Evolutionary conservation across 2,797 vertebrate species (phyloP), one percentile per base, ranked within the genome.

Genomic region (Strix occidentalis): DNA sequence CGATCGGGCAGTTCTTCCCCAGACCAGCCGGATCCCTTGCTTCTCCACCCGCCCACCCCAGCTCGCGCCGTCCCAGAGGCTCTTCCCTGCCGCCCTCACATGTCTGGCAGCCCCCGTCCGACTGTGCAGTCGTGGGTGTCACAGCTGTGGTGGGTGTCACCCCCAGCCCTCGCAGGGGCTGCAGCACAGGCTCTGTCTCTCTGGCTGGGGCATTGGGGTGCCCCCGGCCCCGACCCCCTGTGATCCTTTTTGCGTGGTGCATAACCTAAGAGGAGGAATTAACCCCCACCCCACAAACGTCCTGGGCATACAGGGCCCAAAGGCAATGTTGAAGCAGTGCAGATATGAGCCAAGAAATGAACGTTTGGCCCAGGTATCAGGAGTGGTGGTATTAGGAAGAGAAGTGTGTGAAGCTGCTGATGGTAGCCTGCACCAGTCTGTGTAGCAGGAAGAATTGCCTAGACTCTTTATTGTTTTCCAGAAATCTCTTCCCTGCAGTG

Each of bases 221-320:
- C 23, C 8, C 39, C 37, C 26, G 39, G 39, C 8, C 28, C 50
- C 1, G 0, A 5, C 9, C 7, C 28, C 23, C 31, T 7, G 7
- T 11, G n/a, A 35, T 41, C 61, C 53, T 57, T 57, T 41, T 7
- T 33, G 29, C 11, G 10, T 5, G 15, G 35, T 31, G 53, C 24
- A 25, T 48, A 65, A 48, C 29, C 43, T 14, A n/a, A 29, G 24
- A 58, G 31, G 37, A 53, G 25, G 35, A 63, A 20, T 19, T 87
- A 63, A 39, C 41, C 20, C 28, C 7, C 29, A 51, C 45, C 45
- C 13, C n/a, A 25, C 13, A 15, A 39, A 46, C 20, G 26, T 37
- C 51, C 68, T 28, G 60, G 37, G 45, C 33, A 11, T 24, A 25
- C 60, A 58, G 53, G 15, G 41, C 21, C 60, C 26, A 24, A 39